Percentiles rank a stretch among this genome's conserved stretches.
Conservation (phyloP, 2,888 invertebrate species). For the Phorcus lineatus region DNA sequence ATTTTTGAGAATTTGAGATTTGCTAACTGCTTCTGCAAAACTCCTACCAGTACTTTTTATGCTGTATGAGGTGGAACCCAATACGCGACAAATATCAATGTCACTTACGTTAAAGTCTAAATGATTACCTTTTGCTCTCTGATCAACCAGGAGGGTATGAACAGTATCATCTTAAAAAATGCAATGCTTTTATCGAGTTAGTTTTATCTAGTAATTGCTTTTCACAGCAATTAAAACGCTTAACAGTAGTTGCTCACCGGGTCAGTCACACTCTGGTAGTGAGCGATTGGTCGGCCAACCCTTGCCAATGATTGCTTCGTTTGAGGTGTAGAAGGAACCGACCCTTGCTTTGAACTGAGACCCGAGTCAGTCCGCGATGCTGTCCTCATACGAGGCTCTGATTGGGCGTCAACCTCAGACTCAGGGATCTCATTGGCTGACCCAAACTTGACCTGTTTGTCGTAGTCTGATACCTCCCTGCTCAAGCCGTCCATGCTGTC, state of each 20-base stretch:
- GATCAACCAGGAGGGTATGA: too few species aligned
- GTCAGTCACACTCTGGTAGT: conserved; percentile 60
- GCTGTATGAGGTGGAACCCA: too few species aligned
- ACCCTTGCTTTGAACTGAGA: background rate
- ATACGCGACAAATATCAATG: too few species aligned
- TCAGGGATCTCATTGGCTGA: background rate
- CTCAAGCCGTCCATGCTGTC: background rate
- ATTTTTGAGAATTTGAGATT: too few species aligned
- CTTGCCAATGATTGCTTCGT: conserved; percentile 29
- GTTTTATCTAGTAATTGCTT: too few species aligned
- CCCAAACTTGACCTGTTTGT: conserved; percentile 12
- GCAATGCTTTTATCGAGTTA: too few species aligned
- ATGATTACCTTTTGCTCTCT: too few species aligned
- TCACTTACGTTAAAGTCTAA: too few species aligned
- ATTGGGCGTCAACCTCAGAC: background rate
- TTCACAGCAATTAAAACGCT: too few species aligned
- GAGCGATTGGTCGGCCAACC: conserved; percentile 69
- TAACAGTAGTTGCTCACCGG: conserved; percentile 62
- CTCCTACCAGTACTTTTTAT: too few species aligned
- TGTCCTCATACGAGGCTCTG: background rate
- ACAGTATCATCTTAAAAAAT: too few species aligned
- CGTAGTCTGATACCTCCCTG: background rate
- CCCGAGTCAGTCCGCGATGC: background rate
- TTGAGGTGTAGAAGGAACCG: background rate
- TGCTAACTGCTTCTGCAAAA: too few species aligned